These are phyloP conservation scores for Seriola quinqueradiata DNA, from an alignment of 2,113 vertebrate species.

Conservation along the genomic window DNA sequence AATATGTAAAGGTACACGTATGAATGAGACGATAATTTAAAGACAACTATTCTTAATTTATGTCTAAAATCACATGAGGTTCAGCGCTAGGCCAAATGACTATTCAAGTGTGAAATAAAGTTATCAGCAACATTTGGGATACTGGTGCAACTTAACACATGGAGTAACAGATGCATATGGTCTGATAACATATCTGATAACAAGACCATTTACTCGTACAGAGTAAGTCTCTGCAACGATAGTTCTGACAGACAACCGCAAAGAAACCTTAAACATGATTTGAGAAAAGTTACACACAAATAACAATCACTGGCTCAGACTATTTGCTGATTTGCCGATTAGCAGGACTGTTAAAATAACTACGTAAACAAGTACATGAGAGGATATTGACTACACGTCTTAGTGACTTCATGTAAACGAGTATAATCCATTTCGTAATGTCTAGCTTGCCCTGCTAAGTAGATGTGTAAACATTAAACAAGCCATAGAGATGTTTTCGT, in stretches of 20 bases:
- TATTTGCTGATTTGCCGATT: slow-evolving; percentile 33
- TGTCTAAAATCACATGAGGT: neutral
- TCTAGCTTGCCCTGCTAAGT: no score
- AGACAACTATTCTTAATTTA: neutral
- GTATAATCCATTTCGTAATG: neutral
- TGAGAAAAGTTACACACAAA: neutral
- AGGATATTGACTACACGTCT: neutral
- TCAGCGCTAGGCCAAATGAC: neutral
- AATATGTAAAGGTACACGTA: neutral
- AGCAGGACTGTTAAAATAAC: neutral
- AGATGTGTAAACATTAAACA: slow-evolving; percentile 5
- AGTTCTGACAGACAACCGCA: neutral
- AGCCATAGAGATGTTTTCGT: neutral
- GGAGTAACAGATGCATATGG: neutral
- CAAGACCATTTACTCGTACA: neutral
- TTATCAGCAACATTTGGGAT: neutral
- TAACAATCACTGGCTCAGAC: slow-evolving; percentile 5
- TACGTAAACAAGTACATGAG: neutral
- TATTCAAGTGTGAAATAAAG: neutral
- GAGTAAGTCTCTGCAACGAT: neutral
- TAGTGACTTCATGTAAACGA: rapidly evolving
- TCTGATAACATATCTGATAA: neutral
- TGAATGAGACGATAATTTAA: neutral
- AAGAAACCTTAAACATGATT: neutral
- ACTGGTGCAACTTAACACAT: neutral